Base-by-base conservation (phyloP, 2,113 vertebrate genomes). In the Xenopus borealis region DNA sequence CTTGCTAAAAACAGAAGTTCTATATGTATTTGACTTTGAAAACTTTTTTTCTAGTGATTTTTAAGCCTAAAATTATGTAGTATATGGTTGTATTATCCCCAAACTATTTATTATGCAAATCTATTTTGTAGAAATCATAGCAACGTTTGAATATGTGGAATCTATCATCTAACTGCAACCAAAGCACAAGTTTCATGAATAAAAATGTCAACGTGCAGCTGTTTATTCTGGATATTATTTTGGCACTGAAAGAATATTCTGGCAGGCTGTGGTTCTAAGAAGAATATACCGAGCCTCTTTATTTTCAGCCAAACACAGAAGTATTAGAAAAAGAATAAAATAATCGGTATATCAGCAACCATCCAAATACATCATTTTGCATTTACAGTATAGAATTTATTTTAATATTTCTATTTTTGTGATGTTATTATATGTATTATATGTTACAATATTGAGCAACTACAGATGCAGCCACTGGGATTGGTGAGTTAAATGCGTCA, bases 191-290 rank as follows among this genome's bases (percentile, higher is more conserved):
- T 73, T 79, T 80, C 81, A 72, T 75, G 82, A 85, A 86, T 80
- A 79, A 82, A 83, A 85, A 82, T 81, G 83, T 80, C 80, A 82
- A 84, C 84, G 86, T 87, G 80, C 81, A 85, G 84, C 83, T 81
- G 82, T 87, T 88, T 86, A 85, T 82, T 84, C 84, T 86, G 81
- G 79, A 79, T 85, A 84, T 86, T 85, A 83, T 85, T 82, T 79
- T 87, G 85, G 84, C 86, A 84, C 69, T 52, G 53, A 62, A 84
- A 80, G 72, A 62, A 52, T 77, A 81, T 82, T 53, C 46, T 85
- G 81, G 78, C 83, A 85, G 81, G 83, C 72, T 61, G 57, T 19
- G 71, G 80, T 71, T 78, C 16, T 81, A 81, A 58, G 81, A 73
- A 78, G 68, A 70, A 30, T 80, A 83, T 1, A 0, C 68, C 82